Conservation (phyloP, 92 coral and sea anemone species). For the Umimayanthus kanabou region DNA sequence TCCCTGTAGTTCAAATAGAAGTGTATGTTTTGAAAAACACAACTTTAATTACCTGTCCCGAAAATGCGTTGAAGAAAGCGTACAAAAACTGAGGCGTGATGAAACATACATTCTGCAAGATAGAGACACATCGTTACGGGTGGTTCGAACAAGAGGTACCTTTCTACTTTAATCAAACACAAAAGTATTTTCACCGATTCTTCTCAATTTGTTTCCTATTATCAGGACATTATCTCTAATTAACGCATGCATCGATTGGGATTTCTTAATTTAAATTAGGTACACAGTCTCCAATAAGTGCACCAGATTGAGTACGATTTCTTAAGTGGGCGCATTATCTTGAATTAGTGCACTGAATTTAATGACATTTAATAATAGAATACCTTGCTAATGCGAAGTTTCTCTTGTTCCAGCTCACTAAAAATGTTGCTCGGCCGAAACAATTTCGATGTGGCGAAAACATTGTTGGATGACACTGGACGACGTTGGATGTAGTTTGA, state of each 20-base stretch:
- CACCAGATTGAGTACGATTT: background rate
- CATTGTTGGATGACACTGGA: too few relatives aligned
- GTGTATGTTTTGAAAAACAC: background rate
- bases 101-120: constrained; percentile 92
- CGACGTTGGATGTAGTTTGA: too few relatives aligned
- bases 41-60: constrained; percentile 84
- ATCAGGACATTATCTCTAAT: too few relatives aligned
- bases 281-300: background rate
- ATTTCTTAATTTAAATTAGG: background rate
- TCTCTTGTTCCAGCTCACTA: too few relatives aligned
- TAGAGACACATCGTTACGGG: background rate
- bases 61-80: constrained; percentile 94
- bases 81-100: constrained; percentile 94
- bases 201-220: background rate
- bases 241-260: background rate
- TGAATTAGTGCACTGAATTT: background rate
- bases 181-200: background rate
- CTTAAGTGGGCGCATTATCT: background rate
- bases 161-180: background rate
- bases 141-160: background rate
- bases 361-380: background rate
- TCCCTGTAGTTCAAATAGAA: background rate
- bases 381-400: too few relatives aligned
- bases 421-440: too few relatives aligned
- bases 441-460: too few relatives aligned